Base-by-base conservation (phyloP, 1,140 invertebrate genomes). In the Nasonia vitripennis region DNA sequence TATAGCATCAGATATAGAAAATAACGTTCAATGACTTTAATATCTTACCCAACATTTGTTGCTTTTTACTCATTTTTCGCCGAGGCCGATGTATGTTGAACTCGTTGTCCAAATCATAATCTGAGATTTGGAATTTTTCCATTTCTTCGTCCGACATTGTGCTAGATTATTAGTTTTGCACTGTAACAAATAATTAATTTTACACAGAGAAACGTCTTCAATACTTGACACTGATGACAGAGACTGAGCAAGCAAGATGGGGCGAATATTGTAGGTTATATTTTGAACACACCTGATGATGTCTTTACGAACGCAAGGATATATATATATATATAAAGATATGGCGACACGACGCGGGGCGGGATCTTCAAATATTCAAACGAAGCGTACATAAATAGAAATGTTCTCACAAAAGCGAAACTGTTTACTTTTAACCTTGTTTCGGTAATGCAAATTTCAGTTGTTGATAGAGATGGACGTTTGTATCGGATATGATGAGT, bases 101-200 rank as follows among this genome's bases (percentile, higher is more conserved):
- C 93, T 98, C 98, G 94, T 98, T 97, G 78, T 98, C 96, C 84
- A 99, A 93, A 94, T 99, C 98, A 91, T 97, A 97, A 90, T 99
- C 98, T 0, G 98, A 98, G 7, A 99, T 96, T 94, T 99, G 97
- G 93, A 99, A 99, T 70, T 95, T 96, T 93, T 98, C 97, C 85
- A 98, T 95, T 93, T 99, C 98, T 86, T 97, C 96, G 86, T 98
- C 97, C 9, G 96, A 96, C 96, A 97, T 97, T 78, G 88, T 92
- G 55, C 1, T 37, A 9, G 37, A 45, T 75, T 75, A 34, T 45
- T 37, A 75, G 2, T 75, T 75, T 2, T 41, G 1, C 27, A 27
- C 27, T 75, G 48, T 1, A 73, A 73, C 12, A 20, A 7, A 34
- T 11, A 71, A 71, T 62, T 62, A n/a, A 62, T 20, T 62, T 62